Conservation (phyloP, 2,113 vertebrate species). For the Natator depressus region DNA sequence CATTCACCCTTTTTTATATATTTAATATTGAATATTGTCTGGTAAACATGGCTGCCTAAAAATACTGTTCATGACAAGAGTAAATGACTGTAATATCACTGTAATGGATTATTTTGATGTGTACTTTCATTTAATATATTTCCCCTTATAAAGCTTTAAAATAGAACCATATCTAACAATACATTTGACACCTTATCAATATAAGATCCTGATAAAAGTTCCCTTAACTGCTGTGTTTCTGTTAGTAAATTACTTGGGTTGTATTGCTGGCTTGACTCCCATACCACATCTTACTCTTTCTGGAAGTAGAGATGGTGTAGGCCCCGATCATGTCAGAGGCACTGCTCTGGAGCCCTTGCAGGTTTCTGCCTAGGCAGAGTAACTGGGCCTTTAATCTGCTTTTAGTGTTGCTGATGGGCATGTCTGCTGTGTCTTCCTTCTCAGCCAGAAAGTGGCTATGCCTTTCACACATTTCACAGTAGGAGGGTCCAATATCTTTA, state of each 20-base stretch:
- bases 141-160: not conserved
- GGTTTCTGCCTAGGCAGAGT: not conserved
- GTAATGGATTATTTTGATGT: constrained; percentile 43
- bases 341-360: fast-evolving
- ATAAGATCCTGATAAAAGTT: not conserved
- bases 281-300: not conserved
- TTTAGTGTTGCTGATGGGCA: not conserved
- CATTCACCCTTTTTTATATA: constrained; percentile 49
- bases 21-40: constrained; percentile 63
- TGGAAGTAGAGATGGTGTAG: not conserved
- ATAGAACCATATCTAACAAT: not conserved
- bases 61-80: constrained; percentile 72
- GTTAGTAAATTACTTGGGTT: constrained; percentile 10
- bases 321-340: fast-evolving
- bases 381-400: not conserved
- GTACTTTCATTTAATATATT: constrained; percentile 3
- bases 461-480: fast-evolving
- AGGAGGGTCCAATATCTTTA: fast-evolving
- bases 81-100: constrained; percentile 73
- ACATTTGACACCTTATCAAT: not conserved
- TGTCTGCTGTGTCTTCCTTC: not conserved
- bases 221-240: constrained; percentile 4
- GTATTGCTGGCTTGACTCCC: not conserved
- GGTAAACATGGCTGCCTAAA: constrained; percentile 73
- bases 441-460: not conserved